Evolutionary conservation across 2,888 invertebrate species (phyloP).

Genomic region (Prenolepis imparis): DNA sequence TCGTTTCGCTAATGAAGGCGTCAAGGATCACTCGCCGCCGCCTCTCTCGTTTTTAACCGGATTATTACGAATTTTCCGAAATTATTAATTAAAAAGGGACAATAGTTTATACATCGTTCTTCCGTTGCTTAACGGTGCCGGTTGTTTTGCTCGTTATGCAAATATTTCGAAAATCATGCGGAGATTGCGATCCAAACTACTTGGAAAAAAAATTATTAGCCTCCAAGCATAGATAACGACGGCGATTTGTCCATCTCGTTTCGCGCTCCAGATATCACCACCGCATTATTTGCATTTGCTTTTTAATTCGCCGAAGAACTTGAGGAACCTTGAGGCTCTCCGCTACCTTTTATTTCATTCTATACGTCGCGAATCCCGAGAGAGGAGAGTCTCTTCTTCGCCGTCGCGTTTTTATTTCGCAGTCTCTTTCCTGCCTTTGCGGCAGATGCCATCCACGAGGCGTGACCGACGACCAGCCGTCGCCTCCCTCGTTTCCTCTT

Average conservation of each 20-base stretch:
- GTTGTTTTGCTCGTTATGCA: background rate
- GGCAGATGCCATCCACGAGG: constrained; percentile 60
- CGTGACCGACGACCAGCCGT: constrained; percentile 46
- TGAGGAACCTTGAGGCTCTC: constrained; percentile 1
- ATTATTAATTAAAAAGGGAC: background rate
- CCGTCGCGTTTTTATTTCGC: constrained; percentile 41
- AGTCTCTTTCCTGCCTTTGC: constrained; percentile 46
- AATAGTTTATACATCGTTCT: background rate
- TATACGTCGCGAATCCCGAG: background rate
- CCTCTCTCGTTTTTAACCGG: background rate
- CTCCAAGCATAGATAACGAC: constrained; percentile 17
- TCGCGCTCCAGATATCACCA: constrained; percentile 49
- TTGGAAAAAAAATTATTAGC: background rate
- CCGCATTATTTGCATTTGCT: constrained; percentile 39
- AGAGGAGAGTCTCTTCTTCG: background rate
- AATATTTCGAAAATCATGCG: constrained; percentile 4
- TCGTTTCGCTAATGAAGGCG: constrained; percentile 35
- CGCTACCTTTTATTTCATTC: constrained; percentile 8
- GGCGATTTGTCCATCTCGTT: constrained; percentile 48
- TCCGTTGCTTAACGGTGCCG: background rate
- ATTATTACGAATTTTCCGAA: background rate
- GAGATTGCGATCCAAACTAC: background rate
- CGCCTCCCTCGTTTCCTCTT: background rate
- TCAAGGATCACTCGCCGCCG: constrained; percentile 21
- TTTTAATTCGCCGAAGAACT: constrained; percentile 41